Conservation (phyloP, 2,113 vertebrate species). For the Aplodontia rufa region DNA sequence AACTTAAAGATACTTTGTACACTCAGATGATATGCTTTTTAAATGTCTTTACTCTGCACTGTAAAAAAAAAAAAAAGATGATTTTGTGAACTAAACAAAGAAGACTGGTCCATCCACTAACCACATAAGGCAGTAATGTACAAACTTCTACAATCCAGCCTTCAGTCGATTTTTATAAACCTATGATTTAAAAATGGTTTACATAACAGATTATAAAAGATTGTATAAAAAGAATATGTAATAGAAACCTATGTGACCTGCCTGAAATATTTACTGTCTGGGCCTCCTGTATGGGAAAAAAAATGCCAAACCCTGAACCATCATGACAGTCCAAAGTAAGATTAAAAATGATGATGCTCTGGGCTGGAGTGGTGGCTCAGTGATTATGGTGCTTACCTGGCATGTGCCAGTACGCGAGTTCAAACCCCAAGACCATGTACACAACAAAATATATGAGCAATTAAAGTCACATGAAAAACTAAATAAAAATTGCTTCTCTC, state of each 20-base stretch:
- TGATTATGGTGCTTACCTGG: too few species aligned
- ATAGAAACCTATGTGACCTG: not conserved
- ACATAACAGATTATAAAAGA: constrained; percentile 34
- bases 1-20: constrained; percentile 2
- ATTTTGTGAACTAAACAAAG: constrained; percentile 28
- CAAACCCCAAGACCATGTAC: too few species aligned
- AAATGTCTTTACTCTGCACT: not conserved
- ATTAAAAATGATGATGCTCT: not conserved
- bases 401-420: too few species aligned
- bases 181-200: constrained; percentile 17
- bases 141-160: not conserved
- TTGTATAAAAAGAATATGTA: not conserved
- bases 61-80: not conserved
- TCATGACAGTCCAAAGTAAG: not conserved
- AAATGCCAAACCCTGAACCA: not conserved
- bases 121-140: not conserved
- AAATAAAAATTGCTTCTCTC: too few species aligned
- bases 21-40: not conserved
- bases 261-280: constrained; percentile 31
- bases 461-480: too few species aligned
- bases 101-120: not conserved
- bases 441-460: too few species aligned
- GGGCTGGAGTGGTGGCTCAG: too few species aligned
- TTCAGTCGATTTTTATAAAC: not conserved
- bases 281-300: not conserved